These are phyloP conservation scores for Oreotrochilus melanogaster DNA, from an alignment of 2,113 vertebrate species.

Conservation along the genomic window DNA sequence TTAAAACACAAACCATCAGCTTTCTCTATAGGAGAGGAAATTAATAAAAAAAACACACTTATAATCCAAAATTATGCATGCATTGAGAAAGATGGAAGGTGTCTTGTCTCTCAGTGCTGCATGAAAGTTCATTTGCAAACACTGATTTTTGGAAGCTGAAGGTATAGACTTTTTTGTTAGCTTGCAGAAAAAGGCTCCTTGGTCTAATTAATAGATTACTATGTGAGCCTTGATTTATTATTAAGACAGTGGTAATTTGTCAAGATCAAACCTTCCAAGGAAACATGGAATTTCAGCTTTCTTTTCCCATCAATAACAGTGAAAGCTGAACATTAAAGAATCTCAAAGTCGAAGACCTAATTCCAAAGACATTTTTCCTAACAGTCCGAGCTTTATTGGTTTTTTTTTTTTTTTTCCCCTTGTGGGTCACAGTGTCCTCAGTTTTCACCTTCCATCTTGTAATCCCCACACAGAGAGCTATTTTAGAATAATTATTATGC, in stretches of 20 bases:
- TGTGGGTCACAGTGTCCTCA: not conserved
- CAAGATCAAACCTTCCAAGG: slow-evolving; percentile 38
- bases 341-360: slow-evolving; percentile 25
- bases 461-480: slow-evolving; percentile 68
- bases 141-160: slow-evolving; percentile 3
- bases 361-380: not conserved
- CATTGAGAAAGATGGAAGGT: slow-evolving; percentile 86
- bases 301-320: slow-evolving; percentile 47
- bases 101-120: slow-evolving; percentile 20
- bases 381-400: not conserved
- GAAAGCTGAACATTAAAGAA: slow-evolving; percentile 36
- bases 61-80: slow-evolving; percentile 87
- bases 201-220: slow-evolving; percentile 15
- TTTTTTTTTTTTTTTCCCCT: not conserved
- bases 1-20: slow-evolving; percentile 99
- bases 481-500: slow-evolving; percentile 73
- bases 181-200: not conserved
- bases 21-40: slow-evolving; percentile 91
- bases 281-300: not conserved
- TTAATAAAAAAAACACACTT: slow-evolving; percentile 90
- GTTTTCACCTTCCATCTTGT: slow-evolving; percentile 82
- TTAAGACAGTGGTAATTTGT: slow-evolving; percentile 19
- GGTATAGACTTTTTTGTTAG: not conserved
- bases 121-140: not conserved
- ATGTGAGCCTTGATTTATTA: slow-evolving; percentile 13